Conservation (phyloP, 2,797 vertebrate species). For the Periophthalmus magnuspinnatus region DNA sequence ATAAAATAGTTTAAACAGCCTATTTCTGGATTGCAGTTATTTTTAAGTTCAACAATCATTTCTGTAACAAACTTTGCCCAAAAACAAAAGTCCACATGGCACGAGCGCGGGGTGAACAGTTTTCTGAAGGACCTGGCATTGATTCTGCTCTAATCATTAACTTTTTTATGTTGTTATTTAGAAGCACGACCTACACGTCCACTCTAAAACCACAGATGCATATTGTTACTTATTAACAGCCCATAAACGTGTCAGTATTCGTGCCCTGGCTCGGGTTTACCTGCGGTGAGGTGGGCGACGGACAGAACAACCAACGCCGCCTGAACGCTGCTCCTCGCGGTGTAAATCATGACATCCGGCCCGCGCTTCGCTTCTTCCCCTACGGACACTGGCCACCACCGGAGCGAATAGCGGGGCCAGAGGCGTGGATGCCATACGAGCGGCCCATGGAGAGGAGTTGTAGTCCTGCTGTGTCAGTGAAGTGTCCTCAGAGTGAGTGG, state of each 20-base stretch:
- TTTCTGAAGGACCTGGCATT: not conserved
- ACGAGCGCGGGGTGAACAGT: not conserved
- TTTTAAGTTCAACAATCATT: not conserved
- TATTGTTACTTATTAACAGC: constrained; percentile 3
- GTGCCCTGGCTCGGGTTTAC: constrained; percentile 48
- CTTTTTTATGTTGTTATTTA: not conserved
- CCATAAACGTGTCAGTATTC: too few species aligned
- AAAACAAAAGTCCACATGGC: constrained; percentile 2
- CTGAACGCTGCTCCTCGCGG: constrained; percentile 63
- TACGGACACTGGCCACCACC: not conserved
- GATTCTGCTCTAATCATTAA: not conserved
- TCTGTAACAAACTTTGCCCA: not conserved
- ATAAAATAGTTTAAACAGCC: too few species aligned
- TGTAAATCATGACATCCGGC: constrained; percentile 75
- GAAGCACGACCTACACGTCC: not conserved
- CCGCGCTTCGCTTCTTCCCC: constrained; percentile 24
- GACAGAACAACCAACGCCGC: constrained; percentile 74
- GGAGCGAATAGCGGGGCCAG: constrained; percentile 33
- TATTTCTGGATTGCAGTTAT: too few species aligned
- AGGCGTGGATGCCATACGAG: constrained; percentile 15
- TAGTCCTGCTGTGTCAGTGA: constrained; percentile 14
- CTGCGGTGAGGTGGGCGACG: constrained; percentile 73
- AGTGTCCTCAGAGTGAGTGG: constrained; percentile 37
- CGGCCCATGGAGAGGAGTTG: not conserved
- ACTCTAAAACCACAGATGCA: not conserved